Conservation (phyloP, 2,797 vertebrate species). For the Tolypeutes matacus region DNA sequence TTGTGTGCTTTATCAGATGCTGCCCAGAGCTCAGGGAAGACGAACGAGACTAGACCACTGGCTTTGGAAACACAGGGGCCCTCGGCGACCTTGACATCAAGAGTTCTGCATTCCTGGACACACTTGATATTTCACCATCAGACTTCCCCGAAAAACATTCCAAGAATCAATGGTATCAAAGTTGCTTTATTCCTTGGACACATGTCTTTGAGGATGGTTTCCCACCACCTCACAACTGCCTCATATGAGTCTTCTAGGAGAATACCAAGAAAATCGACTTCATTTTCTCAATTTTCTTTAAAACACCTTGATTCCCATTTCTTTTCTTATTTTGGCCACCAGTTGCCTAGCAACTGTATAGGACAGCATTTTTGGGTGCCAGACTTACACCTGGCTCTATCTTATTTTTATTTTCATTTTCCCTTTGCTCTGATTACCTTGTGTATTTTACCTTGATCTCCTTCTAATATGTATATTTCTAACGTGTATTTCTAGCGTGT, state of each 20-base stretch:
- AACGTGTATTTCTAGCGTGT: not conserved
- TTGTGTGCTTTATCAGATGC: fast-evolving
- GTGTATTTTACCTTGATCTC: not conserved
- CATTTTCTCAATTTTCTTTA: not conserved
- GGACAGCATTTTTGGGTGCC: not conserved
- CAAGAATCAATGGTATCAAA: not conserved
- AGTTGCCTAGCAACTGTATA: not conserved
- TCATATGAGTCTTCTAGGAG: not conserved
- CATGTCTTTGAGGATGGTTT: not conserved
- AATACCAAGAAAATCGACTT: not conserved
- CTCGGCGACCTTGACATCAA: not conserved
- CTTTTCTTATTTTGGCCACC: not conserved
- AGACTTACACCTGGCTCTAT: not conserved
- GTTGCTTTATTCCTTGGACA: not conserved
- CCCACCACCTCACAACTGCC: fast-evolving
- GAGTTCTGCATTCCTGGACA: not conserved
- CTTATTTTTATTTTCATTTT: not conserved
- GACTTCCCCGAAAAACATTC: not conserved
- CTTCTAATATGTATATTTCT: not conserved
- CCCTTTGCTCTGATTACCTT: not conserved
- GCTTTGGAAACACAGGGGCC: not conserved
- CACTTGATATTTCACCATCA: not conserved
- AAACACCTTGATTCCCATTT: not conserved
- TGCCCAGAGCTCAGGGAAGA: too few species aligned
- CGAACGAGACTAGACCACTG: not conserved